Evolutionary conservation across 2,888 invertebrate species (phyloP).

Genomic region (Resseliella maxima): DNA sequence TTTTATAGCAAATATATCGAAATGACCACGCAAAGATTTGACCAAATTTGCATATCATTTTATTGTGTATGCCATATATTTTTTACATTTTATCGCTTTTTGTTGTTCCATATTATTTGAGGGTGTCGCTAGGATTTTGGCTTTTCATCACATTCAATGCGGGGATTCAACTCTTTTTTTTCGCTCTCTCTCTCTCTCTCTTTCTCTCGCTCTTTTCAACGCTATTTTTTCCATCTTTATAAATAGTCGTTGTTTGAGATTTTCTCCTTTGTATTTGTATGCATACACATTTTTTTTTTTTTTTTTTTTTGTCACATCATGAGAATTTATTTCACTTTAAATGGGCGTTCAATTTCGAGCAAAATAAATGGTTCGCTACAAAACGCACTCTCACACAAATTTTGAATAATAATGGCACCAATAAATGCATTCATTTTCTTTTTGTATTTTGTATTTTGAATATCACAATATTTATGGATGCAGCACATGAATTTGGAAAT

Average conservation of each 20-base stretch:
- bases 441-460: not conserved
- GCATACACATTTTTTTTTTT: not conserved
- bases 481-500: slow-evolving; percentile 17
- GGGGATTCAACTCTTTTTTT: not conserved
- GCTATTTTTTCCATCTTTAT: not conserved
- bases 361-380: not conserved
- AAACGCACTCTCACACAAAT: not conserved
- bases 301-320: not conserved
- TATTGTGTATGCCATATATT: no score
- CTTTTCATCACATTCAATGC: not conserved
- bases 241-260: slow-evolving; percentile 23
- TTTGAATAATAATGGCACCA: not conserved
- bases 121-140: no score
- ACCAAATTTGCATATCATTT: no score
- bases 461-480: not conserved
- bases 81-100: no score
- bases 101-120: no score
- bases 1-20: no score
- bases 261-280: slow-evolving; percentile 30
- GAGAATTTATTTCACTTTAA: not conserved
- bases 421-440: not conserved
- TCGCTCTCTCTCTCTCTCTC: not conserved
- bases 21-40: no score
- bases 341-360: slow-evolving; percentile 32
- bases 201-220: not conserved